Evolutionary conservation across 64 coral and sea anemone species (phyloP).

Genomic region (Dendronephthya gigantea): DNA sequence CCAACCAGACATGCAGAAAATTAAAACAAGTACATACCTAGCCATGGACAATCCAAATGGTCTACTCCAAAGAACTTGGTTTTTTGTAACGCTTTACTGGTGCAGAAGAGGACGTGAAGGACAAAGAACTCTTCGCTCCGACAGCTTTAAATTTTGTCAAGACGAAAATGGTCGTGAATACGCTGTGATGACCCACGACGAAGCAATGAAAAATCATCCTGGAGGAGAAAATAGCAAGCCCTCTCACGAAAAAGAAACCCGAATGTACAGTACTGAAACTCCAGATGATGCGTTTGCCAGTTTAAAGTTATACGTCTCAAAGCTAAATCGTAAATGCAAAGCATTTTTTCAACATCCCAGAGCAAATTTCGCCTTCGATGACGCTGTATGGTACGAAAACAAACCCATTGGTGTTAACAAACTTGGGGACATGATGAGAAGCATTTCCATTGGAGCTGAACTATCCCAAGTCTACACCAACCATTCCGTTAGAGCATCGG

Average conservation of each 20-base stretch:
- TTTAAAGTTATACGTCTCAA: neutral
- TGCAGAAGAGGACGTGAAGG: conserved; percentile 1
- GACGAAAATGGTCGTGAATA: neutral
- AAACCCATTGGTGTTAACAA: neutral
- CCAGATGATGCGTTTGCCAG: neutral
- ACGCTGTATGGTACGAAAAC: neutral
- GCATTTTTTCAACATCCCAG: neutral
- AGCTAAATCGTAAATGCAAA: neutral
- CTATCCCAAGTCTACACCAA: neutral
- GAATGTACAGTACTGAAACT: neutral
- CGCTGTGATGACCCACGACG: neutral
- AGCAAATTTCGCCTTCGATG: neutral
- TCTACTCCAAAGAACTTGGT: neutral
- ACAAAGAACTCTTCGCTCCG: neutral
- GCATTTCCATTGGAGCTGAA: neutral
- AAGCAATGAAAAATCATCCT: neutral
- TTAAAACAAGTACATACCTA: conserved; percentile 10
- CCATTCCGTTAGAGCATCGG: neutral
- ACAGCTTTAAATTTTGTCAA: neutral
- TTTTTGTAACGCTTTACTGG: neutral
- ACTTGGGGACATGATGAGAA: neutral
- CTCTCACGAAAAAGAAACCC: neutral
- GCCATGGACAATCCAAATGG: conserved; percentile 2
- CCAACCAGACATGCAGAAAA: neutral
- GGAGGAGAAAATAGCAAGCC: neutral